Conservation (phyloP, 2,888 invertebrate genomes). For the Apamea anceps region DNA sequence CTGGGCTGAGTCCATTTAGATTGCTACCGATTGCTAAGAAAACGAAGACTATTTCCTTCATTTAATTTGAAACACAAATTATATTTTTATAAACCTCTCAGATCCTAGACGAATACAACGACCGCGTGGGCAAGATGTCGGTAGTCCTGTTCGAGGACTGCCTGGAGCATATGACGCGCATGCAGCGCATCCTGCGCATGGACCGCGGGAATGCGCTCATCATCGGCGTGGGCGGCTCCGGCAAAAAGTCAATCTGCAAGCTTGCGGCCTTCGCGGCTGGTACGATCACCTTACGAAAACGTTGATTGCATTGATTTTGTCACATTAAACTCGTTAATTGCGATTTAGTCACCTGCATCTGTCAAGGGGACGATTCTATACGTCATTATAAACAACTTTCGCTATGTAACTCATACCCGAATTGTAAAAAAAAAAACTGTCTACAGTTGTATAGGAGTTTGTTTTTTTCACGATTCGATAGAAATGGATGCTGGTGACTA, state of each 20-base stretch:
- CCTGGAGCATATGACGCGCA: constrained; percentile 96
- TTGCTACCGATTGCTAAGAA: no score
- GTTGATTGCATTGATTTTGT: not conserved
- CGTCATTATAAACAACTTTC: no score
- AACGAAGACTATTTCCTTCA: not conserved
- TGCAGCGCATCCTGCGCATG: constrained; percentile 96
- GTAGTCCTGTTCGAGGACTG: constrained; percentile 98
- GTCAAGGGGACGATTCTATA: no score
- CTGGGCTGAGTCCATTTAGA: no score
- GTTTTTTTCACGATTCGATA: no score
- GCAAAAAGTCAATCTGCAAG: constrained; percentile 95
- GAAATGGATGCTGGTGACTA: no score
- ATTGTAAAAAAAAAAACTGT: no score
- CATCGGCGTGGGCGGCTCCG: constrained; percentile 97
- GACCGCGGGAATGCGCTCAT: constrained; percentile 95
- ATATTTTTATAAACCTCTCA: constrained; percentile 72
- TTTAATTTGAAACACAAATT: not conserved
- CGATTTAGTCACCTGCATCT: no score
- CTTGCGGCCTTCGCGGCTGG: constrained; percentile 96
- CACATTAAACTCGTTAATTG: not conserved
- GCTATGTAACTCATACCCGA: no score
- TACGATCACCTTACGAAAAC: constrained; percentile 60
- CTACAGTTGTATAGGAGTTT: no score
- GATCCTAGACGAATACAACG: constrained; percentile 96
- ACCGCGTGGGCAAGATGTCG: constrained; percentile 93